Base-by-base conservation (phyloP, 2,888 invertebrate species). In the Gari tellinella region DNA sequence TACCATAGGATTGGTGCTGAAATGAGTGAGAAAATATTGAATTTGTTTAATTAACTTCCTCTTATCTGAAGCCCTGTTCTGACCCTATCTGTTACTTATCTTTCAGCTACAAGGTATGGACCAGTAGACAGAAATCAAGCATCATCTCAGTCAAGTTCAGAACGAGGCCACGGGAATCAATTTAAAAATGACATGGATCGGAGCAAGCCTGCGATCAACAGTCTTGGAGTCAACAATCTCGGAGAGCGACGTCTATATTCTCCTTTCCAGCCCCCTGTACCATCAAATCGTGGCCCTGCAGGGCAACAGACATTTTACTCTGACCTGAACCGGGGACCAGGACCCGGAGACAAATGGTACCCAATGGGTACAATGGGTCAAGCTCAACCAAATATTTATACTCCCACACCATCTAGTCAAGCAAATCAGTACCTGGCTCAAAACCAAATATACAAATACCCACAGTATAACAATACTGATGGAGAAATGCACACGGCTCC, bases 401-500 rank as follows among this genome's bases (percentile, higher is more conserved):
- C 45, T 12, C 62, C 52, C 8, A 5, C 21, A 14, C 53, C 51
- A 23, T 19, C 55, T 19, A 19, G 37, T 19, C 19, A 38, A 55
- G n/a, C 8, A 43, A 48, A 7, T 31, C 77, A 17, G 63, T 53
- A 37, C 45, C 62, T 37, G 26, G 26, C 21, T 40, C 57, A 25
- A 37, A 49, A 49, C 17, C 60, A 75, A 58, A 57, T 75, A 14
- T 78, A 78, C 49, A 73, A 78, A 48, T 78, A 78, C 31, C 78
- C 78, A 51, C 66, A 67, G 60, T 70, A 63, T 51, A 65, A 58
- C 37, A 64, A 45, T 45, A 37, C 49, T 2, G 78, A 78, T 43
- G 61, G 65, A 12, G 75, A 75, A 26, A 75, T 75, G 75, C 75
- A 75, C 40, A 78, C 70, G 23, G 60, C 58, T 3, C 78, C 78